Percentiles rank a stretch among this genome's conserved stretches.
Evolutionary conservation across 2,888 invertebrate genomes (phyloP).

Genomic region (Girardia tigrina): DNA sequence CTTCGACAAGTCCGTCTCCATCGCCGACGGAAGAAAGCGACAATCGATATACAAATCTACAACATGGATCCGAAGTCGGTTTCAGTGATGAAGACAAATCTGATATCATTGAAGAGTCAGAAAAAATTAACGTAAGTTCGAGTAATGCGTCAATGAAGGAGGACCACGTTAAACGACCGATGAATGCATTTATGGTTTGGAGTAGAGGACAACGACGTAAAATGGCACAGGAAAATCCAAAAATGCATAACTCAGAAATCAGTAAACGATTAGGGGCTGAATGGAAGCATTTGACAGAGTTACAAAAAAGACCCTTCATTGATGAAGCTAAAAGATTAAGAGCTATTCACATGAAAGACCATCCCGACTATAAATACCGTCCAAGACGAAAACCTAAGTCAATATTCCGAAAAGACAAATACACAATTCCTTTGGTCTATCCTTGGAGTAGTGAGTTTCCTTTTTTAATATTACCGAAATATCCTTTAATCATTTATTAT

Average conservation of each 20-base stretch:
- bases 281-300: conserved; percentile 86
- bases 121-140: conserved; percentile 8
- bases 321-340: conserved; percentile 92
- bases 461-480: too few species aligned
- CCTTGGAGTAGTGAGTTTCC: background rate
- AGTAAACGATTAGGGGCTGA: conserved; percentile 88
- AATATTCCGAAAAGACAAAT: conserved; percentile 37
- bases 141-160: conserved; percentile 27
- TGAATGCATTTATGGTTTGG: conserved; percentile 99
- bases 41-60: background rate
- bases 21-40: background rate
- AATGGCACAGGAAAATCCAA: conserved; percentile 97
- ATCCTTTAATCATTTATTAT: too few species aligned
- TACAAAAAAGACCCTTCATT: conserved; percentile 91
- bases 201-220: conserved; percentile 87
- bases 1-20: background rate
- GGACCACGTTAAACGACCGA: conserved; percentile 70
- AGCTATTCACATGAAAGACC: conserved; percentile 97
- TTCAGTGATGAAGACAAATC: conserved; percentile 5
- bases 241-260: conserved; percentile 98
- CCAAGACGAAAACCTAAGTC: conserved; percentile 84
- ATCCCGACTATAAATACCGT: conserved; percentile 94
- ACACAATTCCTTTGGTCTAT: conserved; percentile 26
- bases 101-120: conserved; percentile 6
- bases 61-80: background rate